A percentile compares a stretch with the other conserved stretches of the same genome.
phyloP scores from a whole-genome alignment of 1,140 invertebrate genomes.

The Coelopa frigida region DNA sequence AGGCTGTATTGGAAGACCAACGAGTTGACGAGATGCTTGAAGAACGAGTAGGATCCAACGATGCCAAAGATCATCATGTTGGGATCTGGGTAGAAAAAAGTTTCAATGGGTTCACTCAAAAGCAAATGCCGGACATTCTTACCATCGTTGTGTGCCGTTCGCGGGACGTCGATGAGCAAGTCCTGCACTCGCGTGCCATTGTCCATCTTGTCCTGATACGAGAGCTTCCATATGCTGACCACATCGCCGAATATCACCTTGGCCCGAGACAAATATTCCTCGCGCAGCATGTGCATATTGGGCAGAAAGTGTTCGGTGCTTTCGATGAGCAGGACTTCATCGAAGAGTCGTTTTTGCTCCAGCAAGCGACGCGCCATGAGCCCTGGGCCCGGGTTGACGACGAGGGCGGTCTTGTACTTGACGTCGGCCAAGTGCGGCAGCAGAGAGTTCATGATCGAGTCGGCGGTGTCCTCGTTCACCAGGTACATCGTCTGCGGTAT shows the following conservation, averaged over 20 bases:
- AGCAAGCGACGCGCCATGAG: slow-evolving; percentile 47
- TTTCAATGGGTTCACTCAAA: neutral
- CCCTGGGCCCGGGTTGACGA: slow-evolving; percentile 51
- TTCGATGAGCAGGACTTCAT: slow-evolving; percentile 45
- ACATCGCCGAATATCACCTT: slow-evolving; percentile 47
- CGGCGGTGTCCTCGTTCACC: slow-evolving; percentile 42
- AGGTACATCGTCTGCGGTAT: slow-evolving; percentile 28
- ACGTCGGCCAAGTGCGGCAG: slow-evolving; percentile 28
- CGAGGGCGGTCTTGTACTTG: slow-evolving; percentile 44
- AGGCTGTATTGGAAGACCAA: slow-evolving; percentile 50
- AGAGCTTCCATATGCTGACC: slow-evolving; percentile 49
- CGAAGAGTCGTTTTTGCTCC: slow-evolving; percentile 29
- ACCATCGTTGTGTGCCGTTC: slow-evolving; percentile 25
- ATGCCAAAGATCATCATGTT: slow-evolving; percentile 49
- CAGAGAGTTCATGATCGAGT: slow-evolving; percentile 37
- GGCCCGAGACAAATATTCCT: slow-evolving; percentile 32
- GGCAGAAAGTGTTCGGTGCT: slow-evolving; percentile 42
- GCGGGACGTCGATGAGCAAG: slow-evolving; percentile 45
- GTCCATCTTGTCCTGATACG: slow-evolving; percentile 52
- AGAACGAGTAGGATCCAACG: slow-evolving; percentile 48
- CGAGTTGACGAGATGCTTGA: slow-evolving; percentile 51
- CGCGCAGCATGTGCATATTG: slow-evolving; percentile 26
- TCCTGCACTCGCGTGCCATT: slow-evolving; percentile 48
- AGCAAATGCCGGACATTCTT: neutral
- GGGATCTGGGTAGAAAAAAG: slow-evolving; percentile 26